Base-by-base conservation (phyloP, 2,888 invertebrate species). In the Ptilodon capucinus region DNA sequence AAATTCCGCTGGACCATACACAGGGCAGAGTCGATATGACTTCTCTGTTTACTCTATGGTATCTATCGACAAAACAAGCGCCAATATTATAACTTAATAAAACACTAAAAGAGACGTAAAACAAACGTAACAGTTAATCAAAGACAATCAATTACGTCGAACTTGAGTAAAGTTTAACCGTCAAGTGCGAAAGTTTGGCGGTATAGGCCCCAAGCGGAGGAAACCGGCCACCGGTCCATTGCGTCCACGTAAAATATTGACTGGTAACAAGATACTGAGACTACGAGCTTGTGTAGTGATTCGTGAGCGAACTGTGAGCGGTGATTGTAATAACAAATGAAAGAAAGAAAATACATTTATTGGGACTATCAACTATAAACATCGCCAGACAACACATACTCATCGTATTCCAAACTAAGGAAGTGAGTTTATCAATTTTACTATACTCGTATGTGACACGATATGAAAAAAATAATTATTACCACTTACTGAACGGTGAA, bases 211-310 rank as follows among this genome's bases (percentile, higher is more conserved):
- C 18, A 48, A 58, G 67, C 63, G 67, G 70, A 78, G 63, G 60
- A 50, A 35, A 60, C 44, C 64, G 36, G 2, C 7, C 43, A 42
- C 40, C 59, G 70, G 72, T 71, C 68, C 62, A 58, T 57, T 70
- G 75, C 73, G 68, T 54, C 74, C 81, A 79, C 82, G 79, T 82
- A 81, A 75, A 76, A 80, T 79, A 81, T 81, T 76, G 79, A 75
- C 70, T 77, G 51, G 69, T 63, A 17, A 35, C 16, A 35, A 35
- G 35, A 35, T 17, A 4, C 28, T 28, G 28, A 28, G 28, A 3
- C 28, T 28, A 30, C 30, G 14, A 14, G 14, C 32, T 32, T 4
- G 13, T 32, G 14, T 32, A 32, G 32, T 32, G 32, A 14, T 5
- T 14, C 32, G 32, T 32, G 32, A 3, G 25, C 32, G 14, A 14